phyloP scores from a whole-genome alignment of 2,113 vertebrate genomes.

The Otus sunia region DNA sequence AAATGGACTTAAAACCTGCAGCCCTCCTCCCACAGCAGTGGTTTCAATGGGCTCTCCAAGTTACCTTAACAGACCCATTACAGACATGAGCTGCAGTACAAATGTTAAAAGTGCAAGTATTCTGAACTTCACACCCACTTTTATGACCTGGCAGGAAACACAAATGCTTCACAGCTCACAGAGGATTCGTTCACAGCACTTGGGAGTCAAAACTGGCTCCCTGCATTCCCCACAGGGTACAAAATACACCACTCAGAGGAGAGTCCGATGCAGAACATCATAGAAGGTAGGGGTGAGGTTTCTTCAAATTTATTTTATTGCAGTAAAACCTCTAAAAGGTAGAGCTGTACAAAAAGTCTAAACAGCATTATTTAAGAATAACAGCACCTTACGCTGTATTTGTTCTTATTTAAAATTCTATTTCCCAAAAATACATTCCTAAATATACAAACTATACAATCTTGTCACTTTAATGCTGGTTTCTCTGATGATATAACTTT shows the following conservation, averaged over 20 bases:
- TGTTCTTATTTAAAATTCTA: conserved; percentile 79
- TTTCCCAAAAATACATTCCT: conserved; percentile 82
- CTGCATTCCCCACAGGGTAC: conserved; percentile 59
- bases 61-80: conserved; percentile 9
- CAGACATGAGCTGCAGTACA: conserved; percentile 46
- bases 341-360: conserved; percentile 79
- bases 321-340: conserved; percentile 76
- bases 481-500: conserved; percentile 70
- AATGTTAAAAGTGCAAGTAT: conserved; percentile 54
- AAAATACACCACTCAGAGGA: conserved; percentile 59
- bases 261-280: conserved; percentile 44
- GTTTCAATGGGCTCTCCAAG: conserved; percentile 70
- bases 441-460: conserved; percentile 88
- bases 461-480: conserved; percentile 80
- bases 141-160: conserved; percentile 47
- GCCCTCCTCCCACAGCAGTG: conserved; percentile 70
- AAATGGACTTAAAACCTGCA: conserved; percentile 26
- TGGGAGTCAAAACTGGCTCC: conserved; percentile 7
- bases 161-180: conserved; percentile 66
- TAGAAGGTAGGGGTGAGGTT: conserved; percentile 52
- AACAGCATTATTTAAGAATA: conserved; percentile 71
- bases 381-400: conserved; percentile 70
- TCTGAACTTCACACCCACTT: conserved; percentile 52
- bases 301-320: conserved; percentile 74
- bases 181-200: conserved; percentile 48